Evolutionary conservation across 23 tunicate genomes (phyloP).

Genomic region (Botrylloides violaceus): DNA sequence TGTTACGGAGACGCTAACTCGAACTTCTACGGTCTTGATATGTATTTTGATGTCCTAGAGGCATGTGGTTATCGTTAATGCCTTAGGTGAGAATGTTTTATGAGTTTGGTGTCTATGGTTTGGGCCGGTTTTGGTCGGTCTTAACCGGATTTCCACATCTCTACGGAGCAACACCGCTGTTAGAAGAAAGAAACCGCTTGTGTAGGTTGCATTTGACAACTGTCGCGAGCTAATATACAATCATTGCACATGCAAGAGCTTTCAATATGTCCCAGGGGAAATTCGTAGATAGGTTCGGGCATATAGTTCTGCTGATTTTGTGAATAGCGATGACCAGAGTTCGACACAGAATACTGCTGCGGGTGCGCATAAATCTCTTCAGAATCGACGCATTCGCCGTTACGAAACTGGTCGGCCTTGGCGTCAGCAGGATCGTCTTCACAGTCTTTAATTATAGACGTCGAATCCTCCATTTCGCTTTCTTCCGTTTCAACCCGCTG

Average conservation of each 20-base stretch:
- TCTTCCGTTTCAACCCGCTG: slow-evolving; percentile 62
- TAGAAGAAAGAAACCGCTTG: slow-evolving; percentile 23
- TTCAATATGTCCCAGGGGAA: slow-evolving; percentile 85
- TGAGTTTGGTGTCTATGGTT: too few relatives aligned
- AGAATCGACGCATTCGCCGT: neutral
- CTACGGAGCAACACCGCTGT: neutral
- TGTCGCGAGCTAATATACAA: slow-evolving; percentile 60
- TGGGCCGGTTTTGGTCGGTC: too few relatives aligned
- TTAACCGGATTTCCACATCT: too few relatives aligned
- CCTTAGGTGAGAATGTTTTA: too few relatives aligned
- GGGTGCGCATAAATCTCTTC: neutral
- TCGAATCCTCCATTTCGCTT: slow-evolving; percentile 62
- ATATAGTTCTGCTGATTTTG: neutral
- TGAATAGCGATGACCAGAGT: neutral
- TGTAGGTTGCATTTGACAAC: slow-evolving; percentile 58
- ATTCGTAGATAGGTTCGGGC: slow-evolving; percentile 64
- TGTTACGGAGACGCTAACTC: too few relatives aligned
- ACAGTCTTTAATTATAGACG: slow-evolving; percentile 75
- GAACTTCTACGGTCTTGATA: too few relatives aligned
- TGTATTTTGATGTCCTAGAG: too few relatives aligned
- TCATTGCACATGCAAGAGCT: slow-evolving; percentile 89
- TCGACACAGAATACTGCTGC: neutral
- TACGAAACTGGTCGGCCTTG: neutral
- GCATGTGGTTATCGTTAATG: too few relatives aligned
- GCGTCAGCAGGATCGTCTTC: slow-evolving; percentile 1